Percentiles rank a stretch among this genome's conserved stretches.
Evolutionary conservation across 2,888 invertebrate genomes (phyloP).

Genomic region (Ormyrus thymus): DNA sequence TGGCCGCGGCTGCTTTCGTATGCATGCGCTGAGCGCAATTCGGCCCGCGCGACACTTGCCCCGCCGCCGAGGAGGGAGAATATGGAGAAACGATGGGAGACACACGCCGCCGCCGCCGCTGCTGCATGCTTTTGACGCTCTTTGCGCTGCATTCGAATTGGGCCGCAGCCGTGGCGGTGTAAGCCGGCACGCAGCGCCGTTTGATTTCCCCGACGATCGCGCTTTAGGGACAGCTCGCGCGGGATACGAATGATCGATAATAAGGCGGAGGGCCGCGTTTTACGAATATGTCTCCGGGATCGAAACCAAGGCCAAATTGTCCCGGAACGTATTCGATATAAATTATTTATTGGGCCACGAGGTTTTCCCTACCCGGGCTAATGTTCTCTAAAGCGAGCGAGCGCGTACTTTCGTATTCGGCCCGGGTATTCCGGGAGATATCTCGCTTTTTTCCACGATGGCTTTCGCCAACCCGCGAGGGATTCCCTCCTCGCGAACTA

Average conservation of each 20-base stretch:
- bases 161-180: conserved; percentile 39
- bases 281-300: background rate
- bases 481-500: too few relatives aligned
- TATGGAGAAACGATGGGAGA: conserved; percentile 1
- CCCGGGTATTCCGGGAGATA: too few relatives aligned
- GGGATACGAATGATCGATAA: conserved; percentile 46
- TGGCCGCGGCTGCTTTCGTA: conserved; percentile 61
- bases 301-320: background rate
- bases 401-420: too few relatives aligned
- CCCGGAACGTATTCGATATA: conserved; percentile 1
- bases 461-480: too few relatives aligned
- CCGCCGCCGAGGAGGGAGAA: background rate
- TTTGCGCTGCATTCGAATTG: conserved; percentile 64
- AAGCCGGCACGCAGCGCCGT: background rate
- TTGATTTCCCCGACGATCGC: conserved; percentile 32
- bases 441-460: too few relatives aligned
- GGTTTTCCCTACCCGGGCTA: background rate
- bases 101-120: background rate
- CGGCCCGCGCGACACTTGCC: conserved; percentile 49
- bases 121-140: conserved; percentile 48
- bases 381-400: too few relatives aligned
- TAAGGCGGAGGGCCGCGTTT: background rate
- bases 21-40: conserved; percentile 59
- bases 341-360: conserved; percentile 15
- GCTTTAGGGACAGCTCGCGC: conserved; percentile 2